These are phyloP conservation scores for Grammomys surdaster DNA, from an alignment of 2,113 vertebrate genomes.

Conservation along the genomic window DNA sequence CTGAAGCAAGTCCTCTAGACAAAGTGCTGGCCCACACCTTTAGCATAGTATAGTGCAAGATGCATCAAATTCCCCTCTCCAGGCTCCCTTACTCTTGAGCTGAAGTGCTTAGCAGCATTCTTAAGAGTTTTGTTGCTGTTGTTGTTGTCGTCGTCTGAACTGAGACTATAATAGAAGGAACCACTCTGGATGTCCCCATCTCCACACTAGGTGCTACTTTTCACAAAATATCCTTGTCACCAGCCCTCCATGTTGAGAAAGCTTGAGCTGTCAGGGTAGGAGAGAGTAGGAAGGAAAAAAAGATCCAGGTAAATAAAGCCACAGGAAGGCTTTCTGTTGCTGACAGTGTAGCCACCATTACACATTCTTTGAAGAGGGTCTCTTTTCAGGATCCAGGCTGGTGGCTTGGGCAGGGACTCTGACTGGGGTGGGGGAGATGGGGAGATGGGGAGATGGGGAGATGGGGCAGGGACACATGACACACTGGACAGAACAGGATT, in stretches of 20 bases:
- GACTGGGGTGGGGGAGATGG: accelerated
- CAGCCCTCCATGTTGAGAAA: neutral
- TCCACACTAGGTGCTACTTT: neutral
- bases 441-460: neutral
- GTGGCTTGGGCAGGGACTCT: neutral
- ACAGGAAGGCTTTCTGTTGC: conserved; percentile 51
- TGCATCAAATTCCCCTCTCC: too few relatives aligned
- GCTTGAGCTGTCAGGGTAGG: conserved; percentile 35
- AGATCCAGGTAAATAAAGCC: conserved; percentile 54
- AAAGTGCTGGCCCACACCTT: neutral
- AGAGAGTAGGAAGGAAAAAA: conserved; percentile 64
- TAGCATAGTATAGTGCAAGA: neutral
- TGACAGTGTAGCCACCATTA: neutral
- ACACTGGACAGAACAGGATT: too few relatives aligned
- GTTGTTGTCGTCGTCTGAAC: neutral
- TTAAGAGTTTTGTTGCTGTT: neutral
- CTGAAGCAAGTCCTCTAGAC: too few relatives aligned
- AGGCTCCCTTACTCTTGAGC: too few relatives aligned
- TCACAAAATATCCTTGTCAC: neutral
- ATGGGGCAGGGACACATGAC: too few relatives aligned
- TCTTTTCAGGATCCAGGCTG: neutral
- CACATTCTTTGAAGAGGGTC: conserved; percentile 62
- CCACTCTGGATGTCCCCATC: neutral
- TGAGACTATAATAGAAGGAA: neutral
- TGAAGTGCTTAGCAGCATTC: neutral